These are phyloP conservation scores for Trematocara macrostoma DNA, from an alignment of 2,113 vertebrate genomes.

Conservation along the genomic window DNA sequence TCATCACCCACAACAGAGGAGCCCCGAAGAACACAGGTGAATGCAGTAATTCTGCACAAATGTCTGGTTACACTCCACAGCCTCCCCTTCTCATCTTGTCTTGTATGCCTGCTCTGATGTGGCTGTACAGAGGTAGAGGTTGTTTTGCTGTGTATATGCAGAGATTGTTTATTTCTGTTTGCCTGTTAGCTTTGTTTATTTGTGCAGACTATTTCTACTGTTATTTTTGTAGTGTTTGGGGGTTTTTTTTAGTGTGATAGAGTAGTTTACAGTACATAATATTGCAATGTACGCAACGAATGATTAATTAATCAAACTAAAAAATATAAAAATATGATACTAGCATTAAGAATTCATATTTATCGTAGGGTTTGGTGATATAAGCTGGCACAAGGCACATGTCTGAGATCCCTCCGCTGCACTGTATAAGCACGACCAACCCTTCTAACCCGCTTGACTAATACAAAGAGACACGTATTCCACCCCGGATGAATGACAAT, in stretches of 20 bases:
- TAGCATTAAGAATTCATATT: not conserved
- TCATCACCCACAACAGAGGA: conserved; percentile 92
- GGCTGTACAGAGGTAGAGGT: not conserved
- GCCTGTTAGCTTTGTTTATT: not conserved
- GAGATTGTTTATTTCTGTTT: not conserved
- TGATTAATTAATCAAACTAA: not conserved
- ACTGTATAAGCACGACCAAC: not conserved
- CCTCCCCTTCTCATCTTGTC: not conserved
- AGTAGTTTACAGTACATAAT: not conserved
- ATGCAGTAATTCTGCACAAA: not conserved
- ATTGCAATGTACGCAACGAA: not conserved
- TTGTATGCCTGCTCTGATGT: not conserved
- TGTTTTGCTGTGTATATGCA: not conserved
- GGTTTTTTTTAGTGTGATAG: not conserved
- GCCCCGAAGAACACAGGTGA: conserved; percentile 89
- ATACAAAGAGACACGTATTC: conserved; percentile 52
- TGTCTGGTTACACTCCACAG: not conserved
- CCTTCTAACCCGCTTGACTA: conserved; percentile 25
- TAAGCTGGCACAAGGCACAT: not conserved
- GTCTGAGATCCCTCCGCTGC: not conserved
- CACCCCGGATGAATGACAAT: conserved; percentile 21
- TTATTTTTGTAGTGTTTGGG: not conserved
- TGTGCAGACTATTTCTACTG: not conserved
- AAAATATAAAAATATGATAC: not conserved
- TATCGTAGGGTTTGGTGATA: not conserved